Conservation (phyloP, 2,113 vertebrate species). For the Phylloscopus trochilus region DNA sequence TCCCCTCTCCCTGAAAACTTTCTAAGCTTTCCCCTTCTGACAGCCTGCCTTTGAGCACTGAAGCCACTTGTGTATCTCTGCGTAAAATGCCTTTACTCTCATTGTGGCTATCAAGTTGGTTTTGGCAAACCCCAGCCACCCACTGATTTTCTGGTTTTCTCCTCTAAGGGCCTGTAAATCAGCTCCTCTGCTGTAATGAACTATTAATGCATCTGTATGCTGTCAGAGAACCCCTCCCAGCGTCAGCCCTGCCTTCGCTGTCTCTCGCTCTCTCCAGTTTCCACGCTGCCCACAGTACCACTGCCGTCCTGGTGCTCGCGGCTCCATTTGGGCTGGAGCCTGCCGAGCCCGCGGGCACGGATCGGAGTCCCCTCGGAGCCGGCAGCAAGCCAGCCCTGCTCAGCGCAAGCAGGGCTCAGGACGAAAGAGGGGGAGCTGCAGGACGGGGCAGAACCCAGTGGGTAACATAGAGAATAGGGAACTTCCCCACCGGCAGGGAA, state of each 20-base stretch:
- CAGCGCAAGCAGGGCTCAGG: not conserved
- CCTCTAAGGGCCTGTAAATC: not conserved
- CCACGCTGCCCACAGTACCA: not conserved
- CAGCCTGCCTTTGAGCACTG: not conserved
- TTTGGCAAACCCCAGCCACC: constrained; percentile 16
- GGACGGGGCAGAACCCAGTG: not conserved
- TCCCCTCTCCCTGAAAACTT: not conserved
- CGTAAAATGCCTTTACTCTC: not conserved
- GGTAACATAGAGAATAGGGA: not conserved
- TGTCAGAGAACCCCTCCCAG: not conserved
- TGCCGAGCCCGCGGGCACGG: not conserved
- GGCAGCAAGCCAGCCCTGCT: not conserved
- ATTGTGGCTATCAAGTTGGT: not conserved
- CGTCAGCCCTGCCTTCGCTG: rapidly evolving
- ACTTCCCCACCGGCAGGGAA: not conserved
- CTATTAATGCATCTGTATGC: not conserved
- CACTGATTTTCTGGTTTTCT: not conserved
- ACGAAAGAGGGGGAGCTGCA: not conserved
- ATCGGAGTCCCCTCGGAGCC: not conserved
- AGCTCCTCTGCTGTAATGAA: not conserved
- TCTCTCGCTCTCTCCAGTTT: not conserved
- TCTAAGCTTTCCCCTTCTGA: not conserved
- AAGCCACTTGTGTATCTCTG: not conserved
- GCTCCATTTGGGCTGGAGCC: not conserved
- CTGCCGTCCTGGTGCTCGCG: rapidly evolving